phyloP scores from a whole-genome alignment of 53 echinoderm and acorn worm genomes.

The Henricia sp. region DNA sequence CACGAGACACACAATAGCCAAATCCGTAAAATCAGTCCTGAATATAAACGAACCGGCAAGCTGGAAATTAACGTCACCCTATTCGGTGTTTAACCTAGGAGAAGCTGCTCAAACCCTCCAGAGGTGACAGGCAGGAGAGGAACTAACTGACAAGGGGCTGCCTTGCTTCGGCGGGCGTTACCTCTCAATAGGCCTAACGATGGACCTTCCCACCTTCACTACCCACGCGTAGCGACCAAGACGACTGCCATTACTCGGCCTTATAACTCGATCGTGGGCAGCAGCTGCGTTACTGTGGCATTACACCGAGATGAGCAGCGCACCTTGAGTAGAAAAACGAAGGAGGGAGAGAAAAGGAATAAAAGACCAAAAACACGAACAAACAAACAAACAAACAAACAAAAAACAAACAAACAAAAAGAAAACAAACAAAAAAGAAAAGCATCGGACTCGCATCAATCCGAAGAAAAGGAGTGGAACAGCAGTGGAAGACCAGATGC shows the following conservation, averaged over 20 bases:
- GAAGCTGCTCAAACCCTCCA: neutral
- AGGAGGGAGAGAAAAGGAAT: too few relatives aligned
- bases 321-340: too few relatives aligned
- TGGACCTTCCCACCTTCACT: neutral
- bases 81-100: neutral
- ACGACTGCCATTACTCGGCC: neutral
- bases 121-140: constrained; percentile 5
- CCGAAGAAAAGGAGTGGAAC: neutral
- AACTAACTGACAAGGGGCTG: constrained; percentile 4
- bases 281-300: neutral
- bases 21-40: neutral
- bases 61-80: too few relatives aligned
- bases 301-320: neutral
- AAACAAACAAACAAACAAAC: neutral
- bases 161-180: neutral
- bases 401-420: neutral
- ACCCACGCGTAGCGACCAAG: neutral
- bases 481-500: constrained; percentile 7
- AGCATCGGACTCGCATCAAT: neutral
- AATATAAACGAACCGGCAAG: too few relatives aligned
- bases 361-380: too few relatives aligned
- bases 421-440: neutral
- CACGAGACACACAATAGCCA: neutral
- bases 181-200: neutral
- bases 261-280: constrained; percentile 16